These are phyloP conservation scores for Daboia siamensis DNA, from an alignment of 2,113 vertebrate species.

Conservation along the genomic window DNA sequence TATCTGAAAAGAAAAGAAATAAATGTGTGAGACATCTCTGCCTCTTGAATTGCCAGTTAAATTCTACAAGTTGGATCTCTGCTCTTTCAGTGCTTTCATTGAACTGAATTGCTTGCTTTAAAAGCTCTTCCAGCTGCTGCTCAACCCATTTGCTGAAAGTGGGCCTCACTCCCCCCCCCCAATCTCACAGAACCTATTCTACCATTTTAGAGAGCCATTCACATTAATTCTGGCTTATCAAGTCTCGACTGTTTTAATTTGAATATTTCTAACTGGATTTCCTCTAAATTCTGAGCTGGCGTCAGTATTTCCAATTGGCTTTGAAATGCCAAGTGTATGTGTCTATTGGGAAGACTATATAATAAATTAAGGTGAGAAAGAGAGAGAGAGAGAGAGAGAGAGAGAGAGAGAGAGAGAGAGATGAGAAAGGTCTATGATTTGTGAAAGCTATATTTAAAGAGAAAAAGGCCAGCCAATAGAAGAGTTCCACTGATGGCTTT, in stretches of 20 bases:
- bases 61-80: background rate
- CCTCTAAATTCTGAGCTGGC: background rate
- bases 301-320: background rate
- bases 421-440: conserved; percentile 20
- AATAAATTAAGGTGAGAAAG: background rate
- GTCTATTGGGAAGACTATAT: background rate
- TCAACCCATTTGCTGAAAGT: background rate
- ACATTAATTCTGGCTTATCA: background rate
- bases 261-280: conserved; percentile 2
- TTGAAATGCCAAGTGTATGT: background rate
- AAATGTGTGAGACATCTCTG: background rate
- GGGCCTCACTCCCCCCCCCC: background rate
- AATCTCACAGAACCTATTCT: background rate
- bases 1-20: background rate
- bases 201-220: background rate
- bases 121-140: background rate
- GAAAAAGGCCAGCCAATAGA: conserved; percentile 20
- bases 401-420: background rate
- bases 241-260: background rate
- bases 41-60: background rate
- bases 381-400: background rate
- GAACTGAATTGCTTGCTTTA: background rate
- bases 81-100: background rate
- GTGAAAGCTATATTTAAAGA: conserved; percentile 36
- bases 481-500: conserved; percentile 38